A percentile compares a stretch with the other conserved stretches of the same genome.
Evolutionary conservation across 2,888 invertebrate species (phyloP).

Genomic region (Dastarcus helophoroides): DNA sequence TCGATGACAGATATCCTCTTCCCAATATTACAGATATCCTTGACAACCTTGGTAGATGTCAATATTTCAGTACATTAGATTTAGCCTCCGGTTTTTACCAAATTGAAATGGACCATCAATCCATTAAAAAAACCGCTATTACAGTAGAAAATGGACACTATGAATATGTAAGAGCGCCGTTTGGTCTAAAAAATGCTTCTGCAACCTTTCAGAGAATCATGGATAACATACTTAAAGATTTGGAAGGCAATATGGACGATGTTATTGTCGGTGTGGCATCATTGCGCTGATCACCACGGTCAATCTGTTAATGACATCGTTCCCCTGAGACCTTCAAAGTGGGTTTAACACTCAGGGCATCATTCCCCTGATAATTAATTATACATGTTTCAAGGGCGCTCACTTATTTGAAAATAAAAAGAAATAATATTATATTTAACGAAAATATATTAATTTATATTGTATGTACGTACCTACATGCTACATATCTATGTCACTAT

Average conservation of each 20-base stretch:
- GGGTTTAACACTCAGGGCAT: no score
- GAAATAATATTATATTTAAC: no score
- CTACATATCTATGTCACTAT: no score
- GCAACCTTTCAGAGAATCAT: constrained; percentile 19
- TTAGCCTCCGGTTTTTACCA: constrained; percentile 26
- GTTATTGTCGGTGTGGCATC: no score
- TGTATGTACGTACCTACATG: no score
- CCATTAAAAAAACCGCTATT: constrained; percentile 24
- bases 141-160: constrained; percentile 20
- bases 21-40: constrained; percentile 19
- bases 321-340: no score
- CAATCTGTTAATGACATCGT: no score
- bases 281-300: no score
- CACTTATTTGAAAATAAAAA: no score
- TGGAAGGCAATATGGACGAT: constrained; percentile 12
- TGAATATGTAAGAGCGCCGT: constrained; percentile 21
- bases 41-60: constrained; percentile 15
- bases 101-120: constrained; percentile 19
- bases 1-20: constrained; percentile 19
- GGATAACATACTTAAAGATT: constrained; percentile 15
- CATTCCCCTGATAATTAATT: no score
- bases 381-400: no score
- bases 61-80: constrained; percentile 25
- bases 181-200: constrained; percentile 22
- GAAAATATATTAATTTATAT: no score